Evolutionary conservation across 2,888 invertebrate species (phyloP).

Genomic region (Harmothoe impar): DNA sequence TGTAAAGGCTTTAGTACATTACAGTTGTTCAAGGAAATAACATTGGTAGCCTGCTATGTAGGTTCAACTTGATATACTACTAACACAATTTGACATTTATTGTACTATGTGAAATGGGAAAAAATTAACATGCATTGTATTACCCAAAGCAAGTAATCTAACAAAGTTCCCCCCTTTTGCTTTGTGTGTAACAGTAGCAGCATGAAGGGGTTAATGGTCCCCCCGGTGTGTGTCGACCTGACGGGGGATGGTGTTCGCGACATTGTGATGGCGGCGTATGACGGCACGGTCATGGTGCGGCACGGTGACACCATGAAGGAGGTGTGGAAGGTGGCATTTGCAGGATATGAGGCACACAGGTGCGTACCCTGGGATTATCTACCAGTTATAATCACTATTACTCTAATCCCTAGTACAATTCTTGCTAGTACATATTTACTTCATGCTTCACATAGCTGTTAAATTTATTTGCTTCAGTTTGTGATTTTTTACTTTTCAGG

Average conservation of each 20-base stretch:
- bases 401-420: neutral
- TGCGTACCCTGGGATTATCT: constrained; percentile 65
- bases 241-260: constrained; percentile 79
- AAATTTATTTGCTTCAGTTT: too few species aligned
- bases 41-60: neutral
- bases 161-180: too few species aligned
- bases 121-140: too few species aligned
- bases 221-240: constrained; percentile 80
- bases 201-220: constrained; percentile 80
- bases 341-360: constrained; percentile 81
- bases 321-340: constrained; percentile 77
- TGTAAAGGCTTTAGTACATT: neutral
- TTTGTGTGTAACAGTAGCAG: constrained; percentile 34
- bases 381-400: neutral
- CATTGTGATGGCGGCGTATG: constrained; percentile 79
- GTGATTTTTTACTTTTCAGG: too few species aligned
- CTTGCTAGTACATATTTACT: neutral
- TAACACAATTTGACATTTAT: too few species aligned
- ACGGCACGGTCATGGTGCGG: constrained; percentile 77
- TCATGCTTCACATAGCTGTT: too few species aligned
- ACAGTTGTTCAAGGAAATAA: neutral
- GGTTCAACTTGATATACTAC: neutral
- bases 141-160: too few species aligned
- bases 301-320: constrained; percentile 77
- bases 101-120: too few species aligned